A percentile compares a stretch with the other conserved stretches of the same genome.
These are phyloP conservation scores for Lepus timidus DNA, from an alignment of 2,113 vertebrate species.

Conservation along the genomic window DNA sequence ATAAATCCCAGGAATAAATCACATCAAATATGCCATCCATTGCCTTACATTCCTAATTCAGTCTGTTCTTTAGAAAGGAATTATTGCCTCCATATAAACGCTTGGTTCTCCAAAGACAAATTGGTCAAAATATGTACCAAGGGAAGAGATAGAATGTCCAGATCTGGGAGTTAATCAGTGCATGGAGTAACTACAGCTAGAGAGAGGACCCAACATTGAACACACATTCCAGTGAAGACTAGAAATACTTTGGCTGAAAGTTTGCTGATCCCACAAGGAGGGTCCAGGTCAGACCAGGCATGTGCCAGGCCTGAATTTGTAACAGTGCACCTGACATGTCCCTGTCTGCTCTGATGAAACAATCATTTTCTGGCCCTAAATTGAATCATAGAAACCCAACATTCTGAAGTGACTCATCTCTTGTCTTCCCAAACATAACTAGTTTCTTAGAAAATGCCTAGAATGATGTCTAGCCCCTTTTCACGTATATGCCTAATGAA, in stretches of 20 bases:
- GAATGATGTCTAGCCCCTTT: background rate
- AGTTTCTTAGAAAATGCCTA: background rate
- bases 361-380: background rate
- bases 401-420: constrained; percentile 25
- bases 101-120: background rate
- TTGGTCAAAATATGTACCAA: background rate
- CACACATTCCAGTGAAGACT: background rate
- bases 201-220: background rate
- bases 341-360: background rate
- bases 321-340: background rate
- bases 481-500: background rate
- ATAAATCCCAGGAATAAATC: constrained; percentile 38
- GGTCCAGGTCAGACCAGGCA: background rate
- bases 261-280: background rate
- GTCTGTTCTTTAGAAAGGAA: constrained; percentile 2
- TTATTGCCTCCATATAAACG: background rate
- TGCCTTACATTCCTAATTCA: background rate
- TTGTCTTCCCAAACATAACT: constrained; percentile 1
- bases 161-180: background rate
- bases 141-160: background rate
- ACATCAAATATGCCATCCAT: background rate
- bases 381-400: background rate
- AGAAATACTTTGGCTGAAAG: background rate
- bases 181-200: background rate
- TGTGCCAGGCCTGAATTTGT: background rate